Evolutionary conservation across 1,140 invertebrate species (phyloP).

Genomic region (Ostrea denselamellosa): DNA sequence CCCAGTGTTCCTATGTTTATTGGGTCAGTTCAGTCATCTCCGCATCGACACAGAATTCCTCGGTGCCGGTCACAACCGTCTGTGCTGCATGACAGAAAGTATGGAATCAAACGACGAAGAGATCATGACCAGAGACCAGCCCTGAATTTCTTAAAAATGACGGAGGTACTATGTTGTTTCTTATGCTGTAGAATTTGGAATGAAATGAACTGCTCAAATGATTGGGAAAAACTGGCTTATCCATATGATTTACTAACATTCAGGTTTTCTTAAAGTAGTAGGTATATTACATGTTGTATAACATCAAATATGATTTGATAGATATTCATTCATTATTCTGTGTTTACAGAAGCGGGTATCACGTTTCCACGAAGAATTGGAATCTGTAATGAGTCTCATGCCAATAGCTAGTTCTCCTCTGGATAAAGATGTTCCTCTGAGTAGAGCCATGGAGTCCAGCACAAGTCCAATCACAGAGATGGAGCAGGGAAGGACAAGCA

Average conservation of each 20-base stretch:
- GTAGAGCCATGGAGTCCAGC: conserved; percentile 51
- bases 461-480: conserved; percentile 61
- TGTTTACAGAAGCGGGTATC: conserved; percentile 54
- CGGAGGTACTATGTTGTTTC: conserved; percentile 60
- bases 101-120: conserved; percentile 71
- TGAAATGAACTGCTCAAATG: too few relatives aligned
- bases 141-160: conserved; percentile 76
- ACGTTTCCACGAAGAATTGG: conserved; percentile 63
- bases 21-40: conserved; percentile 59
- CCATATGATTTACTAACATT: too few relatives aligned
- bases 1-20: conserved; percentile 59
- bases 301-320: too few relatives aligned
- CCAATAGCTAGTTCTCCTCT: conserved; percentile 71
- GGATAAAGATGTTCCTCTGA: conserved; percentile 64
- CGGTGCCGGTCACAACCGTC: conserved; percentile 76
- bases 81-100: conserved; percentile 73
- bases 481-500: conserved; percentile 57
- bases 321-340: too few relatives aligned
- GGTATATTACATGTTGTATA: too few relatives aligned
- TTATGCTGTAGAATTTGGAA: conserved; percentile 11
- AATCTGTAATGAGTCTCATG: conserved; percentile 66
- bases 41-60: conserved; percentile 67
- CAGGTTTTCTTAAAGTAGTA: too few relatives aligned
- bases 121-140: conserved; percentile 69
- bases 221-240: too few relatives aligned